Conservation (phyloP, 2,113 vertebrate species). For the Eretmochelys imbricata region DNA sequence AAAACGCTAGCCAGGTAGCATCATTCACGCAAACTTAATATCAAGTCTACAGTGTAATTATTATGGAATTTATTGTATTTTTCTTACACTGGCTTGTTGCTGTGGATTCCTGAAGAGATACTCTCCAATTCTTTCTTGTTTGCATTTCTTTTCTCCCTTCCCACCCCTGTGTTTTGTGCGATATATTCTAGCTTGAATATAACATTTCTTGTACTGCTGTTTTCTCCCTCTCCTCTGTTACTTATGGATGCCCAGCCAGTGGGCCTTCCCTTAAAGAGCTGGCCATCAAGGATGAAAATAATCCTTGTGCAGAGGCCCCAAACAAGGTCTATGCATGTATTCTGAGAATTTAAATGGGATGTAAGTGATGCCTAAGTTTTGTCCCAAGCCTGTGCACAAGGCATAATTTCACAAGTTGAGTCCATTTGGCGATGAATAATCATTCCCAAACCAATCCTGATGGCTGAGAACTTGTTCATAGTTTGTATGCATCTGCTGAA, state of each 20-base stretch:
- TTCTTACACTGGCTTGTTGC: slow-evolving; percentile 3
- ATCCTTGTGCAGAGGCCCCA: background rate
- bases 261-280: background rate
- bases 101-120: slow-evolving; percentile 3
- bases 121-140: background rate
- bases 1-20: slow-evolving; percentile 52
- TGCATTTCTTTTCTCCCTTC: background rate
- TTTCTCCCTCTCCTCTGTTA: background rate
- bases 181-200: background rate
- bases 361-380: background rate
- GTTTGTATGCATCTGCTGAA: background rate
- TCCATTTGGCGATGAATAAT: background rate
- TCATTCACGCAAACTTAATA: slow-evolving; percentile 49
- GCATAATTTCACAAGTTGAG: background rate
- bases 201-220: background rate
- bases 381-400: background rate
- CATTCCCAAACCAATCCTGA: background rate
- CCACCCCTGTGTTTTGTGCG: background rate
- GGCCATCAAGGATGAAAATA: background rate
- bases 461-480: background rate
- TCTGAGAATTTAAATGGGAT: background rate
- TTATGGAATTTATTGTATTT: slow-evolving; percentile 43
- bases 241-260: background rate
- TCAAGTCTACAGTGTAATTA: slow-evolving; percentile 51
- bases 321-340: background rate